These are phyloP conservation scores for Synanceia verrucosa DNA, from an alignment of 2,797 vertebrate species.

Conservation along the genomic window DNA sequence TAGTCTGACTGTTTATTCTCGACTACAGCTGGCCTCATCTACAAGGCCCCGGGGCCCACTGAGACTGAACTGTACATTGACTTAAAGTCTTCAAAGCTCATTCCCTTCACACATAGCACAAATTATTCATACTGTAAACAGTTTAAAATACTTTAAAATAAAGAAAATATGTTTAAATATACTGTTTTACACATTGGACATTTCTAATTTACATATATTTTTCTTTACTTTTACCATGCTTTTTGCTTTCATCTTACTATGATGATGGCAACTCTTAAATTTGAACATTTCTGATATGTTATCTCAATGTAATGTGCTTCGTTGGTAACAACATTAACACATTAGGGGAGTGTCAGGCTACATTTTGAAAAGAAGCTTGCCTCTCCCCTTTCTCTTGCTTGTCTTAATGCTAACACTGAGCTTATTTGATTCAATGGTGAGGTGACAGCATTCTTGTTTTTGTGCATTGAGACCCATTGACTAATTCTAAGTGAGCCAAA, in stretches of 20 bases:
- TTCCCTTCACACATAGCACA: too few species aligned
- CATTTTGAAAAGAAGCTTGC: background rate
- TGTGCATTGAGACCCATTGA: conserved; percentile 8
- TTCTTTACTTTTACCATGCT: background rate
- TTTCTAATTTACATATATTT: background rate
- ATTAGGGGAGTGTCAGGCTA: background rate
- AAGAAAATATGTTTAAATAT: too few species aligned
- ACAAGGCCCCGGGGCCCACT: too few species aligned
- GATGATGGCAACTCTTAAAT: too few species aligned
- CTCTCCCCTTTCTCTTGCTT: background rate
- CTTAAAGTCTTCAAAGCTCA: too few species aligned
- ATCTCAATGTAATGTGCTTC: too few species aligned
- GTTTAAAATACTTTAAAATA: too few species aligned
- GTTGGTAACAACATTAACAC: background rate
- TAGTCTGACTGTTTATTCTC: too few species aligned
- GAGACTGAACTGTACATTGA: too few species aligned
- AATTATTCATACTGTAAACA: too few species aligned
- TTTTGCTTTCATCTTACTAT: background rate
- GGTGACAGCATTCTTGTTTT: background rate
- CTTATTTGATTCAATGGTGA: conserved; percentile 5
- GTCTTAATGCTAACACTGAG: background rate
- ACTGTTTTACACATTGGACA: too few species aligned
- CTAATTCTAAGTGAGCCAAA: conserved; percentile 35
- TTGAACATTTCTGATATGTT: background rate
- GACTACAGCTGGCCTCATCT: too few species aligned